Base-by-base conservation (phyloP, 1,140 invertebrate genomes). In the Dendrolimus punctatus region DNA sequence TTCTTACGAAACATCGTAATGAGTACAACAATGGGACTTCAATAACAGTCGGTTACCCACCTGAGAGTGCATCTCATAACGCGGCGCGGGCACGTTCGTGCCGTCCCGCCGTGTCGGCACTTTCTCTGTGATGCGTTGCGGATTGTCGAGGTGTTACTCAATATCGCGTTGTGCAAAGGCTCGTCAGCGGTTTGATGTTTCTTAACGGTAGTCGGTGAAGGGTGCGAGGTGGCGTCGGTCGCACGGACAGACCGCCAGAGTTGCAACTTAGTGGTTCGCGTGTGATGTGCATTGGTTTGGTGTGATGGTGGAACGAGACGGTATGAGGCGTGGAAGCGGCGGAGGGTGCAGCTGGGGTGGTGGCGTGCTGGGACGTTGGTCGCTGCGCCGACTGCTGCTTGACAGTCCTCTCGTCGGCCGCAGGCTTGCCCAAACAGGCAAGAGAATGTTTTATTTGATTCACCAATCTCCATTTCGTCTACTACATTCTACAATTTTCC, bases 351-450 rank as follows among this genome's bases (percentile, higher is more conserved):
- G 79, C 63, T 83, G 82, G 80, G 82, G 78, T 51, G 75, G 82
- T 57, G 82, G 82, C 9, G 68, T 85, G 58, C 67, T 85, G 23
- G 79, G 82, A 51, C 80, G 82, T 53, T 82, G 77, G 82, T 85
- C 82, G 37, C 64, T 83, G 8, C 71, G 82, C 9, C 65, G 79
- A 7, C 58, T 85, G 50, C 63, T 85, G 23, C 68, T 85, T 36
- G 80, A 85, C 55, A 85, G 82, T 62, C 82, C 82, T 8, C 68
- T 84, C 5, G 79, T 85, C 8, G 82, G 82, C 41, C 65, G 82
- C 50, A 75, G 80, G 56, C 77, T 85, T n/a, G 80, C 82, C 39
- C 80, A 83, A 57, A 79, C 82, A 76, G 82, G 82, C 83, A 78
- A 44, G 40, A 37, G 23, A 23, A 23, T 23, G 3, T 23, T 23